Evolutionary conservation across 2,888 invertebrate species (phyloP).

Genomic region (Eupithecia dodoneata): DNA sequence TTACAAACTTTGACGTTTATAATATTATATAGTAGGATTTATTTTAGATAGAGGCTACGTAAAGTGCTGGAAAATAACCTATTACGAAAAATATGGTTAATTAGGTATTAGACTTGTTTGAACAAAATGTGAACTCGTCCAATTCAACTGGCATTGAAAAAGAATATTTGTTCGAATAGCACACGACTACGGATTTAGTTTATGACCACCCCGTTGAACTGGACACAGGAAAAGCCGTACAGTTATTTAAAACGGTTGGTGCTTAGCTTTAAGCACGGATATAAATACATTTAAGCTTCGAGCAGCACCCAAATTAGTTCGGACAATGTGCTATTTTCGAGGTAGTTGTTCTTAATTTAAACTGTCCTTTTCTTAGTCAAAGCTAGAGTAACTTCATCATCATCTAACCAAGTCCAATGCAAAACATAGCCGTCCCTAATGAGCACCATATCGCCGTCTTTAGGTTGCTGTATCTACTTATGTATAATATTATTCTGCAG

Average conservation of each 20-base stretch:
- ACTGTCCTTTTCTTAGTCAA: neutral
- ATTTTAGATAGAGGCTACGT: no score
- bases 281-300: slow-evolving; percentile 31
- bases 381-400: neutral
- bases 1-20: no score
- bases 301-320: neutral
- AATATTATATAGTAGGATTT: no score
- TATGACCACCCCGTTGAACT: slow-evolving; percentile 56
- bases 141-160: slow-evolving; percentile 44
- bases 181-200: slow-evolving; percentile 55
- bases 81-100: no score
- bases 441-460: neutral
- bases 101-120: no score
- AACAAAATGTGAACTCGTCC: neutral
- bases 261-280: slow-evolving; percentile 46
- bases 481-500: neutral
- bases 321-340: neutral
- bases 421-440: no score
- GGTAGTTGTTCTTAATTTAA: neutral
- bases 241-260: slow-evolving; percentile 49
- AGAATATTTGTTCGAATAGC: slow-evolving; percentile 57
- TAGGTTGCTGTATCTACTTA: neutral
- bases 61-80: no score
- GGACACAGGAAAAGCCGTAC: slow-evolving; percentile 52
- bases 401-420: no score